A percentile compares a stretch with the other conserved stretches of the same genome.
These are phyloP conservation scores for Protodeltote pygarga DNA, from an alignment of 2,888 invertebrate species.

Conservation along the genomic window DNA sequence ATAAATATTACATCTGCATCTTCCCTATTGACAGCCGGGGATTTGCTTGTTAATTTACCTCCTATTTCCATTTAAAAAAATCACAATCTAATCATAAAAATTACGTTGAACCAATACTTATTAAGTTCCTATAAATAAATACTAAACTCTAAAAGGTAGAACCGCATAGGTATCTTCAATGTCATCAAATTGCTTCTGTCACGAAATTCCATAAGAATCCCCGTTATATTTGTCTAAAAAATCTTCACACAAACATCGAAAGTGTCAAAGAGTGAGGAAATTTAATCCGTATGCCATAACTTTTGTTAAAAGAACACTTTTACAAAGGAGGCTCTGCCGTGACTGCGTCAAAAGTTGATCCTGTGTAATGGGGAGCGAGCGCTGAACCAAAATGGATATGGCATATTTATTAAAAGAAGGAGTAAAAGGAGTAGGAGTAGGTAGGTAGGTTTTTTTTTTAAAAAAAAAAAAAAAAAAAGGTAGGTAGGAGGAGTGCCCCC, in stretches of 20 bases:
- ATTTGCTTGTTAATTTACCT: too few species aligned
- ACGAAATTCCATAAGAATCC: slow-evolving; percentile 15
- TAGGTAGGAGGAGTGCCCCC: too few species aligned
- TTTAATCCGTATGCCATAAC: slow-evolving; percentile 80
- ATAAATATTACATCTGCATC: too few species aligned
- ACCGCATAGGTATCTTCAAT: too few species aligned
- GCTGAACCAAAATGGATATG: slow-evolving; percentile 40
- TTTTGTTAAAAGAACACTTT: slow-evolving; percentile 77
- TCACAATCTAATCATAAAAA: too few species aligned
- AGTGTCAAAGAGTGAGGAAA: slow-evolving; percentile 74
- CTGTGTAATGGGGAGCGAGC: slow-evolving; percentile 51
- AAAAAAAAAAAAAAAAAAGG: too few species aligned
- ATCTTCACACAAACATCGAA: slow-evolving; percentile 54
- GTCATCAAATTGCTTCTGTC: slow-evolving; percentile 4
- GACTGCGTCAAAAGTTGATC: slow-evolving; percentile 79
- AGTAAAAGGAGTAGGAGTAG: background rate
- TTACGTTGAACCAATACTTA: too few species aligned
- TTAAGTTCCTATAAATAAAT: too few species aligned
- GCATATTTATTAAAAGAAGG: slow-evolving; percentile 8
- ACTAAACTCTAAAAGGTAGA: too few species aligned
- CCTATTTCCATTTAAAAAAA: too few species aligned
- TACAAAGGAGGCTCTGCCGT: slow-evolving; percentile 71
- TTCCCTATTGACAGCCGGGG: too few species aligned
- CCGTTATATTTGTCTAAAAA: slow-evolving; percentile 50
- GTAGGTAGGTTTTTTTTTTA: background rate